These are phyloP conservation scores for Epinotia nisella DNA, from an alignment of 2,888 invertebrate species.

Conservation along the genomic window DNA sequence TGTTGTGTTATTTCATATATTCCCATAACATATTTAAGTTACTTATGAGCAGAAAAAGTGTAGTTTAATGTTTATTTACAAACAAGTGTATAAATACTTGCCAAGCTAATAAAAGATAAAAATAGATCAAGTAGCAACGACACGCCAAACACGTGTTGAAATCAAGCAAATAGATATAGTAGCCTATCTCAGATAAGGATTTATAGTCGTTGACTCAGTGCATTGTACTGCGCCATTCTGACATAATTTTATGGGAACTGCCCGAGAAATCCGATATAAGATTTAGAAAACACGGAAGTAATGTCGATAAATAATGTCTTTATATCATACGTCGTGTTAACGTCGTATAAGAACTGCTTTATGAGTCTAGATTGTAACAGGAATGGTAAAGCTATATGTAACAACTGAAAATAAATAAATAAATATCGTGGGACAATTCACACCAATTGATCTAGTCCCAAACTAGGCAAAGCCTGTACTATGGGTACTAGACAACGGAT, in stretches of 20 bases:
- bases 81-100: not conserved
- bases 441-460: too few relatives aligned
- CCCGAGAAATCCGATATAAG: slow-evolving; percentile 31
- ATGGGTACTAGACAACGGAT: too few relatives aligned
- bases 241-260: slow-evolving; percentile 36
- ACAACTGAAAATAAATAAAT: not conserved
- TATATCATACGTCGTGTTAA: slow-evolving; percentile 35
- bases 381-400: not conserved
- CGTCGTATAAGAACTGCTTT: slow-evolving; percentile 31
- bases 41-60: not conserved
- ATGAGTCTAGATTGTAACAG: slow-evolving; percentile 15
- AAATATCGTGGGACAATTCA: too few relatives aligned
- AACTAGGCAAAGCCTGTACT: too few relatives aligned
- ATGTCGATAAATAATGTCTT: slow-evolving; percentile 36
- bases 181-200: slow-evolving; percentile 67
- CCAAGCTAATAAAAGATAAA: not conserved
- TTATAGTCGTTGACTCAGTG: slow-evolving; percentile 53
- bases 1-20: too few relatives aligned
- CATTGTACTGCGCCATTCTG: slow-evolving; percentile 31
- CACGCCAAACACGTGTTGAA: slow-evolving; percentile 38
- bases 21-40: too few relatives aligned
- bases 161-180: slow-evolving; percentile 52
- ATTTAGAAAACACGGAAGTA: slow-evolving; percentile 38
- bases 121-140: not conserved
- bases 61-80: not conserved